Percentiles rank a stretch among this genome's conserved stretches.
phyloP scores from a whole-genome alignment of 2,888 invertebrate genomes.

The Mycogona germanica region DNA sequence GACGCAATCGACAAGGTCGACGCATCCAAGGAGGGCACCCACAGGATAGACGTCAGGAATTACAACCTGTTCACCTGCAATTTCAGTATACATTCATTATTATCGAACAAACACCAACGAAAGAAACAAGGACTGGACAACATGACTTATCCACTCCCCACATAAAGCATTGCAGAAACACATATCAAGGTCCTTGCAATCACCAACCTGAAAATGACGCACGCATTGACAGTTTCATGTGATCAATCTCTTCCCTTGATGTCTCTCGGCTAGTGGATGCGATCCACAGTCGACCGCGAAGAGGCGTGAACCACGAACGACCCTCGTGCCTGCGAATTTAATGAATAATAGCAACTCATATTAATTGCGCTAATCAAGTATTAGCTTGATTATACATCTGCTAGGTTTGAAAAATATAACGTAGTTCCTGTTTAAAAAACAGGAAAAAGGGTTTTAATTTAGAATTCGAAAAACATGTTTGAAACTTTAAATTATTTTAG shows the following conservation, averaged over 20 bases:
- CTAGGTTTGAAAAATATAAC: too few relatives aligned
- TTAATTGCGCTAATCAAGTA: too few relatives aligned
- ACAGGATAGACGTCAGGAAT: slow-evolving; percentile 79
- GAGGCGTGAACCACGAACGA: slow-evolving; percentile 80
- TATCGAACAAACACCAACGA: too few relatives aligned
- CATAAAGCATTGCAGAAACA: slow-evolving; percentile 19
- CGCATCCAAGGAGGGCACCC: slow-evolving; percentile 78
- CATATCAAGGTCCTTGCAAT: not conserved
- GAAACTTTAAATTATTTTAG: too few relatives aligned
- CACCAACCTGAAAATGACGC: slow-evolving; percentile 9
- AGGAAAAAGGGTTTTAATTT: too few relatives aligned
- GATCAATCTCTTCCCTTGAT: slow-evolving; percentile 50
- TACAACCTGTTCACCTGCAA: slow-evolving; percentile 46
- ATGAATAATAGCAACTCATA: not conserved
- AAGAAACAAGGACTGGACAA: slow-evolving; percentile 1
- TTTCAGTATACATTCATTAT: slow-evolving; percentile 8
- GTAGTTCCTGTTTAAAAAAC: too few relatives aligned
- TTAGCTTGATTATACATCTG: too few relatives aligned
- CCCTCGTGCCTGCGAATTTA: slow-evolving; percentile 57
- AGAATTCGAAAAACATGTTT: too few relatives aligned
- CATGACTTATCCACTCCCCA: not conserved
- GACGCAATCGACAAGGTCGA: slow-evolving; percentile 70
- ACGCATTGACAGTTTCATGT: slow-evolving; percentile 45
- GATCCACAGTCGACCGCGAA: slow-evolving; percentile 90
- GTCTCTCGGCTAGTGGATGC: slow-evolving; percentile 72